A percentile compares a stretch with the other conserved stretches of the same genome.
phyloP scores from a whole-genome alignment of 30 jellyfish, hydroid and myxozoan species.

The Catostylus mosaicus region DNA sequence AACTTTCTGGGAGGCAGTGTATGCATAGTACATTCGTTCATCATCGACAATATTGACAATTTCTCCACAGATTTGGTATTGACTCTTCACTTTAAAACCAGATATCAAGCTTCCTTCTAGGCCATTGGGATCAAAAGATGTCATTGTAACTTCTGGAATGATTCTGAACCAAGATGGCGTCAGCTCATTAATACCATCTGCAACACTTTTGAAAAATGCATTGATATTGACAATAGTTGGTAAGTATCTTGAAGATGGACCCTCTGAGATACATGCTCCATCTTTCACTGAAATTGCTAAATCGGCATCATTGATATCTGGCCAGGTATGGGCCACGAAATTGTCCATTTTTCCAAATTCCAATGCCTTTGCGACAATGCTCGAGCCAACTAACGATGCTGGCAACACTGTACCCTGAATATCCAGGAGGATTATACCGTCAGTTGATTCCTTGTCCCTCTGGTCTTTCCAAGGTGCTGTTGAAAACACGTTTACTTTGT shows the following conservation, averaged over 20 bases:
- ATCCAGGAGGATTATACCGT: slow-evolving; percentile 28
- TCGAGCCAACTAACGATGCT: slow-evolving; percentile 36
- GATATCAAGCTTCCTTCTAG: slow-evolving; percentile 35
- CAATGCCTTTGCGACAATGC: not conserved
- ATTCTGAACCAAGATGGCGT: slow-evolving; percentile 60
- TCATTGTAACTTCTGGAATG: slow-evolving; percentile 11
- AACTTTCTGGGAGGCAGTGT: slow-evolving; percentile 34
- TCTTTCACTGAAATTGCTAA: not conserved
- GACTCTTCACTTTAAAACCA: slow-evolving; percentile 19
- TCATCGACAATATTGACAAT: not conserved
- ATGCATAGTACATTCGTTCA: not conserved
- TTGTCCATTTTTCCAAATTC: slow-evolving; percentile 1
- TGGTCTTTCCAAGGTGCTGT: slow-evolving; percentile 42
- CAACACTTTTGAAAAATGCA: slow-evolving; percentile 52
- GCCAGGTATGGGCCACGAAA: not conserved
- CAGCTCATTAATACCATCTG: slow-evolving; percentile 43
- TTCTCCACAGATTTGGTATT: slow-evolving; percentile 29
- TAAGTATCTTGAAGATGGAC: slow-evolving; percentile 48
- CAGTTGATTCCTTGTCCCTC: slow-evolving; percentile 4
- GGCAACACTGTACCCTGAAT: slow-evolving; percentile 46
- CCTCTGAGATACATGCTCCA: slow-evolving; percentile 19
- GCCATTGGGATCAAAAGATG: slow-evolving; percentile 29
- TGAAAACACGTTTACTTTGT: not conserved
- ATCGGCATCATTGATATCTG: not conserved
- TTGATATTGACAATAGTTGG: slow-evolving; percentile 45